phyloP scores from a whole-genome alignment of 2,888 invertebrate species.

The Gisinianus flammeolus region DNA sequence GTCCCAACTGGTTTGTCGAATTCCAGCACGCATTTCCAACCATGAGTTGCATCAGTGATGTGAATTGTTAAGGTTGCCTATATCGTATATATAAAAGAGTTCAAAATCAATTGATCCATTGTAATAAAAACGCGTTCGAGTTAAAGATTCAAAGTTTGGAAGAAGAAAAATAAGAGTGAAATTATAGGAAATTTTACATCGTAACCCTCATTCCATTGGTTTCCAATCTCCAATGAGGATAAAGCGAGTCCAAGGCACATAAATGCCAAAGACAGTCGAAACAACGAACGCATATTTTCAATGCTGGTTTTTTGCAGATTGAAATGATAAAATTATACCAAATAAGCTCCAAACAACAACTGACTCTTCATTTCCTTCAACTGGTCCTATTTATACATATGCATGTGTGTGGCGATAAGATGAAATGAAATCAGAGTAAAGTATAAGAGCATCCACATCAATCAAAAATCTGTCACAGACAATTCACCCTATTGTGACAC shows the following conservation, averaged over 20 bases:
- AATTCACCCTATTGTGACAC: too few species aligned
- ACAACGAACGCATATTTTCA: background rate
- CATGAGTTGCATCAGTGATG: constrained; percentile 7
- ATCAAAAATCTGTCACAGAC: too few species aligned
- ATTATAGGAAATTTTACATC: too few species aligned
- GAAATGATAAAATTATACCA: background rate
- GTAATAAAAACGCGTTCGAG: too few species aligned
- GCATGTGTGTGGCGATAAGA: background rate
- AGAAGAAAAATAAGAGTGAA: too few species aligned
- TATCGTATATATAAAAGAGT: too few species aligned
- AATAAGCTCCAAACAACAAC: background rate
- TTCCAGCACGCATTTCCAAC: constrained; percentile 32
- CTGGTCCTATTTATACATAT: background rate
- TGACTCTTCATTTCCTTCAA: background rate
- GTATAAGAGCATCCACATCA: too few species aligned
- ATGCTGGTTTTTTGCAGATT: constrained; percentile 2
- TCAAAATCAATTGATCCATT: too few species aligned
- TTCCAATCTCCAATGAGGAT: constrained; percentile 2
- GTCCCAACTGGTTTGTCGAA: constrained; percentile 17
- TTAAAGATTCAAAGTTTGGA: too few species aligned
- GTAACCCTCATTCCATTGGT: constrained; percentile 32
- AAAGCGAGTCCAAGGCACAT: background rate
- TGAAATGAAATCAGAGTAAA: background rate
- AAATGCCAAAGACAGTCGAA: constrained; percentile 6
- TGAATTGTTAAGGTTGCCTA: constrained; percentile 10